phyloP scores from a whole-genome alignment of 2,797 vertebrate genomes.

The Lophius americanus region DNA sequence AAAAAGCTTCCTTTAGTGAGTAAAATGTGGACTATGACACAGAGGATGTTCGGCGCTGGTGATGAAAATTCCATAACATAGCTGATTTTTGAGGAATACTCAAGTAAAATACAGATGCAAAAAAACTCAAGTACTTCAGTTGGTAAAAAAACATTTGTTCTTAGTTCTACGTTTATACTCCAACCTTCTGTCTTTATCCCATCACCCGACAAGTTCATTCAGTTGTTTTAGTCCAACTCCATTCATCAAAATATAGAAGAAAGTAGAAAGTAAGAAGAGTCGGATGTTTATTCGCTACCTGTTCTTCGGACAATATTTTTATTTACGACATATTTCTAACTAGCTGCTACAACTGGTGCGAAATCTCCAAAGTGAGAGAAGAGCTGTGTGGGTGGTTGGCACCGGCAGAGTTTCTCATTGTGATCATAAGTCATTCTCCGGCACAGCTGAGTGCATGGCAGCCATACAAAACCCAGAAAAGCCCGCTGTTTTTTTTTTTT shows the following conservation, averaged over 20 bases:
- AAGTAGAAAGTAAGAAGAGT: too few relatives aligned
- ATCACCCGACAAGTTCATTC: neutral
- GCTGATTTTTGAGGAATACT: too few relatives aligned
- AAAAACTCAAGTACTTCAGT: too few relatives aligned
- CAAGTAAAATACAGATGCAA: too few relatives aligned
- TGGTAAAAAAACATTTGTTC: neutral
- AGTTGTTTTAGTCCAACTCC: neutral
- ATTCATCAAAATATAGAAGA: too few relatives aligned
- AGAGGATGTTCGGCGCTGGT: too few relatives aligned
- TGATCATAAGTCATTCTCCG: constrained; percentile 68
- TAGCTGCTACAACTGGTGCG: constrained; percentile 13
- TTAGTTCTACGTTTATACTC: neutral
- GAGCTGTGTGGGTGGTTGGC: constrained; percentile 55
- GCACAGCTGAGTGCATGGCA: constrained; percentile 73
- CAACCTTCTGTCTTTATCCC: neutral
- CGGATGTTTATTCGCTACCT: too few relatives aligned
- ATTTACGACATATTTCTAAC: constrained; percentile 14
- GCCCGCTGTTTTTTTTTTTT: constrained; percentile 39
- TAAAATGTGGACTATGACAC: too few relatives aligned
- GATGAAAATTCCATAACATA: too few relatives aligned
- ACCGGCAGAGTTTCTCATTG: constrained; percentile 50
- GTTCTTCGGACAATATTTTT: neutral
- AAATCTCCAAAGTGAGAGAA: constrained; percentile 20
- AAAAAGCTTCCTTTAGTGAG: too few relatives aligned
- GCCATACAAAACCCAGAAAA: constrained; percentile 70